Conservation (phyloP, 2,888 invertebrate species). For the Drosophila putrida region DNA sequence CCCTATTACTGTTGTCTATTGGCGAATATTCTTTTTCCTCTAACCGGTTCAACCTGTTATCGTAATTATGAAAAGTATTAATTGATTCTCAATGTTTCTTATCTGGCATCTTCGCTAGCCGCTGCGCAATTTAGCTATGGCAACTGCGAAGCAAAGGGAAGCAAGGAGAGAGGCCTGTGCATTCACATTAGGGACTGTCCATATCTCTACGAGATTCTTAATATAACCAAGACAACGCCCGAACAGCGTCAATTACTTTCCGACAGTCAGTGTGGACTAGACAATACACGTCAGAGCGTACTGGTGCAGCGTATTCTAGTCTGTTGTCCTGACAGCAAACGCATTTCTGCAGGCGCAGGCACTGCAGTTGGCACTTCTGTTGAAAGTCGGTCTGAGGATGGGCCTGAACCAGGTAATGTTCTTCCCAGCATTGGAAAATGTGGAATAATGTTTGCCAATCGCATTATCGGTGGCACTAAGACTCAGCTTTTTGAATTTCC, state of each 20-base stretch:
- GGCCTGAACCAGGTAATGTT: conserved; percentile 53
- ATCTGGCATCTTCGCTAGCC: conserved; percentile 19
- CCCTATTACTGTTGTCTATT: not conserved
- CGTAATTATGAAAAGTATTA: conserved; percentile 5
- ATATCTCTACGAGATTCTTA: conserved; percentile 61
- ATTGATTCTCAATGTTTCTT: conserved; percentile 11
- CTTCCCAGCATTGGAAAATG: conserved; percentile 86
- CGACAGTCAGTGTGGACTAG: conserved; percentile 89
- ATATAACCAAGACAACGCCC: conserved; percentile 35
- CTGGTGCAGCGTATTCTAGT: conserved; percentile 87
- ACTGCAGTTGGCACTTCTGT: not conserved
- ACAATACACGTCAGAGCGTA: conserved; percentile 79
- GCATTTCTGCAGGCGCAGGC: not conserved
- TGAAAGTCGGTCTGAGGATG: conserved; percentile 4
- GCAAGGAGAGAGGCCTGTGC: conserved; percentile 72
- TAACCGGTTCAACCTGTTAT: conserved; percentile 59
- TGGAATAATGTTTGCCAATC: conserved; percentile 86
- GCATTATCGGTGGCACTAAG: conserved; percentile 88
- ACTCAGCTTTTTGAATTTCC: conserved; percentile 89
- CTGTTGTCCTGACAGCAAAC: conserved; percentile 72
- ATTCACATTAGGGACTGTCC: conserved; percentile 75
- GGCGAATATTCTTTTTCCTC: not conserved
- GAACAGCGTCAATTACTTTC: conserved; percentile 55
- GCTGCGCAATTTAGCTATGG: conserved; percentile 70
- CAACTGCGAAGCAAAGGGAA: conserved; percentile 66